Conservation (phyloP, 92 coral and sea anemone genomes). For the Porites evermanni region DNA sequence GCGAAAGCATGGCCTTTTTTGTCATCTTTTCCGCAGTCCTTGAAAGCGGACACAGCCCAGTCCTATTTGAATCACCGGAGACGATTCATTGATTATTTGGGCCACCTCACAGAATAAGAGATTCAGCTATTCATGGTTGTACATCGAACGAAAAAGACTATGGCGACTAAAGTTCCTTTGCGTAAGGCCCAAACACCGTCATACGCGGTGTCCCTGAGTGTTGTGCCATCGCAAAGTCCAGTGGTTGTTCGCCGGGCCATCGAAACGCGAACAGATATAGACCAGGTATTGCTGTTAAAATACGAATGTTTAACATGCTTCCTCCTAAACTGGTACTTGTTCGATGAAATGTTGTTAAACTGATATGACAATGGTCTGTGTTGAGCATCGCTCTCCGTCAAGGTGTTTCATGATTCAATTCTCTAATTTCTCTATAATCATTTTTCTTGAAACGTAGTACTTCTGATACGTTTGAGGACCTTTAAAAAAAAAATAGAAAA, state of each 20-base stretch:
- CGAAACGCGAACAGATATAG: slow-evolving; percentile 38
- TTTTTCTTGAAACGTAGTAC: not conserved
- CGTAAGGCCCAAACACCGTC: slow-evolving; percentile 34
- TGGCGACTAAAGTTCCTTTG: slow-evolving; percentile 38
- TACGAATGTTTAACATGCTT: slow-evolving; percentile 19
- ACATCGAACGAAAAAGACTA: not conserved
- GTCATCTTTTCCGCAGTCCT: not conserved
- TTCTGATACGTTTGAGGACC: not conserved
- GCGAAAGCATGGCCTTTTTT: slow-evolving; percentile 10
- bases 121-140: slow-evolving; percentile 34
- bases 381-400: not conserved
- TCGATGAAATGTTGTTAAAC: slow-evolving; percentile 34
- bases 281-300: slow-evolving; percentile 27
- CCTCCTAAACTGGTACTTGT: slow-evolving; percentile 8
- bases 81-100: not conserved
- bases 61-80: not conserved
- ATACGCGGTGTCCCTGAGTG: slow-evolving; percentile 19
- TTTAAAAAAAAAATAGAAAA: too few relatives aligned
- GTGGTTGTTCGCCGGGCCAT: slow-evolving; percentile 49
- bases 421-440: not conserved
- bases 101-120: not conserved
- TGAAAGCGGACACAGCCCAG: not conserved
- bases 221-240: slow-evolving; percentile 38
- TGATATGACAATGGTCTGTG: not conserved
- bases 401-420: not conserved